These are phyloP conservation scores for Chymomyza procnemis DNA, from an alignment of 2,888 invertebrate species.

Conservation along the genomic window DNA sequence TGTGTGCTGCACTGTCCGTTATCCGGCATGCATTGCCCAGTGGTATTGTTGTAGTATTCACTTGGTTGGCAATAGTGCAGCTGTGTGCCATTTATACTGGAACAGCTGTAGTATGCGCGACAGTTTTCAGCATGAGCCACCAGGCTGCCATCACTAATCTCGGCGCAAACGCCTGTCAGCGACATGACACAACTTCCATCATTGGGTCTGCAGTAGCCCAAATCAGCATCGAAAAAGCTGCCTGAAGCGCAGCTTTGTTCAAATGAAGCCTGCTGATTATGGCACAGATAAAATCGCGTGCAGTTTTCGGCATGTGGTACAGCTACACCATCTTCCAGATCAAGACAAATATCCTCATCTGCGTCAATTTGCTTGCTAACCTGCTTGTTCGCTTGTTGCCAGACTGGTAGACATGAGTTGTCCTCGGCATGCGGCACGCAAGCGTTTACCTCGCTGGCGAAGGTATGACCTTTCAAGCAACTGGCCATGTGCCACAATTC, in stretches of 20 bases:
- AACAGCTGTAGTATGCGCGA: conserved; percentile 67
- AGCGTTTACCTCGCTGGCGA: conserved; percentile 16
- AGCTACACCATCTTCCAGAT: conserved; percentile 49
- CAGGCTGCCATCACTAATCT: conserved; percentile 39
- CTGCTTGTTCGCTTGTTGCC: neutral
- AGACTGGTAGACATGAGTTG: conserved; percentile 38
- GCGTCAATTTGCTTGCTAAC: neutral
- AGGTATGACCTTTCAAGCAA: conserved; percentile 67
- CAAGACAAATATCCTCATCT: conserved; percentile 40
- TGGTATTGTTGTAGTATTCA: conserved; percentile 56
- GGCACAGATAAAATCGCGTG: conserved; percentile 64
- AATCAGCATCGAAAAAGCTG: conserved; percentile 58
- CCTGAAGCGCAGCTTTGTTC: conserved; percentile 58
- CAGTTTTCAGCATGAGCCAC: conserved; percentile 62
- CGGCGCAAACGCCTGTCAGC: conserved; percentile 37
- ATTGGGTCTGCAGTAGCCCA: conserved; percentile 65
- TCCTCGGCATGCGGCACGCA: conserved; percentile 45
- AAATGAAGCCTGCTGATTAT: conserved; percentile 31
- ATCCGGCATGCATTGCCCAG: conserved; percentile 55
- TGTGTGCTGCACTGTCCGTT: conserved; percentile 54
- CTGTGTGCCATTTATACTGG: conserved; percentile 39
- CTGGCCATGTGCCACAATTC: conserved; percentile 64
- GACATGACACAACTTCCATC: conserved; percentile 59
- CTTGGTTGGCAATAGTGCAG: conserved; percentile 57
- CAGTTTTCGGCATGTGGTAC: conserved; percentile 63